Evolutionary conservation across 2,888 invertebrate species (phyloP).

Genomic region (Drosophila lacicola): DNA sequence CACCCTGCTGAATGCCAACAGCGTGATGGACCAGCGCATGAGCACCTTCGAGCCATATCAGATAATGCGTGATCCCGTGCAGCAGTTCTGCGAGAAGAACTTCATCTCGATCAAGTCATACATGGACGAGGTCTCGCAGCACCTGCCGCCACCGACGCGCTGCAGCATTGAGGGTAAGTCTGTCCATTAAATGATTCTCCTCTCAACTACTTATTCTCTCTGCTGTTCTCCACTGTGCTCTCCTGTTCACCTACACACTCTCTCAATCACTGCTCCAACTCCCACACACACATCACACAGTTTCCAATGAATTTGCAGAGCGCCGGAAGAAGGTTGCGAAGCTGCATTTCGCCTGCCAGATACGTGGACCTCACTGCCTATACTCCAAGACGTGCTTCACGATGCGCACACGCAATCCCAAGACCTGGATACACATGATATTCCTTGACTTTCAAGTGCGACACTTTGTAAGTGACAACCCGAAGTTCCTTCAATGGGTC

Average conservation of each 20-base stretch:
- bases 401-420: constrained; percentile 92
- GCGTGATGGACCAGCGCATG: constrained; percentile 87
- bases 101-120: constrained; percentile 95
- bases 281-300: constrained; percentile 65
- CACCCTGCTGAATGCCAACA: constrained; percentile 88
- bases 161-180: constrained; percentile 95
- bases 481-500: no score
- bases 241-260: constrained; percentile 9
- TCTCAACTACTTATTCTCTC: constrained; percentile 24
- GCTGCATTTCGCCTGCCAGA: constrained; percentile 95
- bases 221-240: constrained; percentile 23
- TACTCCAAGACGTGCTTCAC: constrained; percentile 92
- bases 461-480: constrained; percentile 80
- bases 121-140: constrained; percentile 93
- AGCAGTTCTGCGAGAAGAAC: constrained; percentile 98
- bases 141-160: constrained; percentile 95
- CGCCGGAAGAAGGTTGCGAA: constrained; percentile 94
- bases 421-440: constrained; percentile 98
- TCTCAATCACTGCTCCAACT: neutral
- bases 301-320: constrained; percentile 86
- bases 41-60: constrained; percentile 94
- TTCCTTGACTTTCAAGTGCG: constrained; percentile 94
- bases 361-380: constrained; percentile 93
- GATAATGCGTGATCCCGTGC: constrained; percentile 94
- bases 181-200: no score